Conservation (phyloP, 2,113 vertebrate genomes). For the Setophaga kirtlandii region DNA sequence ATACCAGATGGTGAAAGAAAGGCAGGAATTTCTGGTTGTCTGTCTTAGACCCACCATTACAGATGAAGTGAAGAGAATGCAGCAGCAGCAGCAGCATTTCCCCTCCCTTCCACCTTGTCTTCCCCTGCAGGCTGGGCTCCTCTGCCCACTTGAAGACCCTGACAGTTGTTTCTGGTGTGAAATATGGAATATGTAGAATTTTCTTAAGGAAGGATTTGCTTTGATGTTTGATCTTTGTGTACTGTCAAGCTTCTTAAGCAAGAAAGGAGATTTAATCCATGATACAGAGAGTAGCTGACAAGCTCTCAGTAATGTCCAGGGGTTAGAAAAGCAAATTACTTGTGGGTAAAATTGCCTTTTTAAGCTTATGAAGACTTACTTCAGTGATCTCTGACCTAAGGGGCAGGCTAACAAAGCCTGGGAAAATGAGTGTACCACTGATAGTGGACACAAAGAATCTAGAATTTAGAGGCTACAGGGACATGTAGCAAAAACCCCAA, state of each 20-base stretch:
- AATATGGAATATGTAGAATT: accelerated
- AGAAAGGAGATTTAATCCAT: not conserved
- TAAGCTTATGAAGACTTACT: too few species aligned
- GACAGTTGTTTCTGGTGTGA: not conserved
- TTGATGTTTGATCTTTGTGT: not conserved
- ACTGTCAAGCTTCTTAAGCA: not conserved
- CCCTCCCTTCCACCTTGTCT: accelerated
- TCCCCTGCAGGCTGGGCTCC: not conserved
- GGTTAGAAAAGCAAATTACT: not conserved
- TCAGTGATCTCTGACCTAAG: not conserved
- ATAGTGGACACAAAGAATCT: not conserved
- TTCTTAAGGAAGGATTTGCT: not conserved
- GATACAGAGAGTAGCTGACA: not conserved
- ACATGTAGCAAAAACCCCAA: not conserved
- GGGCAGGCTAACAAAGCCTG: not conserved
- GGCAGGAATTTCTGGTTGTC: not conserved
- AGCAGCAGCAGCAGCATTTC: not conserved
- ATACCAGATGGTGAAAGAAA: not conserved
- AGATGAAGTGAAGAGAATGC: not conserved
- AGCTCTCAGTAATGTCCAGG: not conserved
- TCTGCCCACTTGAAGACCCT: not conserved
- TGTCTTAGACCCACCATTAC: not conserved
- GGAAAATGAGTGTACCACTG: not conserved
- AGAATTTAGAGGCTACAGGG: not conserved
- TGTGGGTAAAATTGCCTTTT: not conserved